Evolutionary conservation across 2,113 vertebrate species (phyloP).

Genomic region (Heptranchias perlo): DNA sequence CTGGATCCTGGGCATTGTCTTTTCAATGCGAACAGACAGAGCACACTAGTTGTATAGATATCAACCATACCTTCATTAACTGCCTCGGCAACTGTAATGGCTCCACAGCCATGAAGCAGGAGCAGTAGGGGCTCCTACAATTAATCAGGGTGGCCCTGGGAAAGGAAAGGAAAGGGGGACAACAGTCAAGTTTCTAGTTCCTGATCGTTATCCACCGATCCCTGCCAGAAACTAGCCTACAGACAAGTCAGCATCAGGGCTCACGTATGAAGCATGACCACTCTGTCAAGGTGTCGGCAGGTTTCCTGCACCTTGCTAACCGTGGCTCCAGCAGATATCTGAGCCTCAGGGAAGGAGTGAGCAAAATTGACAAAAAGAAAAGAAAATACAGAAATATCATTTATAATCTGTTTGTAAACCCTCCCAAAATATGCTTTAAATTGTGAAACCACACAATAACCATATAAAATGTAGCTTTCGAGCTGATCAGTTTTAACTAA

Average conservation of each 20-base stretch:
- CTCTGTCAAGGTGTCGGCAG: not conserved
- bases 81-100: not conserved
- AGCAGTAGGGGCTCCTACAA: not conserved
- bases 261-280: not conserved
- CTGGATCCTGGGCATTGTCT: not conserved
- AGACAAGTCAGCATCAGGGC: not conserved
- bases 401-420: not conserved
- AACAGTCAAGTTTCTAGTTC: not conserved
- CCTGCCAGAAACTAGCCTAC: not conserved
- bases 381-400: not conserved
- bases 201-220: not conserved
- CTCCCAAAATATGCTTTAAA: not conserved
- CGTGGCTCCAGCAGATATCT: not conserved
- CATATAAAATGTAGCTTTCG: not conserved
- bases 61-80: not conserved
- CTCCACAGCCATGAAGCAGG: not conserved
- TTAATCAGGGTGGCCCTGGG: not conserved
- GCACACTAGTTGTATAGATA: not conserved
- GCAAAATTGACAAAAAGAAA: not conserved
- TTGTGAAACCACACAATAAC: not conserved
- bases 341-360: not conserved
- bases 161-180: not conserved
- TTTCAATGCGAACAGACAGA: not conserved
- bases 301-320: not conserved
- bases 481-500: not conserved